Evolutionary conservation across 1,140 invertebrate genomes (phyloP).

Genomic region (Apolygus lucorum): DNA sequence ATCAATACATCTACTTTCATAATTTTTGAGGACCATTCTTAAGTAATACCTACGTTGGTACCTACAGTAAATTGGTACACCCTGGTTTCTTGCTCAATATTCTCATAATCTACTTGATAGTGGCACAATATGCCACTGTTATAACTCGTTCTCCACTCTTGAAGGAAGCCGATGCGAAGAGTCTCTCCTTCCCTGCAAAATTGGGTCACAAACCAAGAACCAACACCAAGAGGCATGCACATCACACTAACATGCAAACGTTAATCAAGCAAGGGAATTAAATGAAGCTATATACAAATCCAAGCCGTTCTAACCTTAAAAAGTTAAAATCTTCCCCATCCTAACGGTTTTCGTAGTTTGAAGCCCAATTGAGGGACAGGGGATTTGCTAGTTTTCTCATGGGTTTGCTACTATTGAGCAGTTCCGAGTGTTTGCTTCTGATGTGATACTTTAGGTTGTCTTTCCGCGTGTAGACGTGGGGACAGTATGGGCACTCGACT

Average conservation of each 20-base stretch:
- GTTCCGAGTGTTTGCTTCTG: constrained; percentile 26
- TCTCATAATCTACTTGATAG: too few species aligned
- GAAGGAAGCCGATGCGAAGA: too few species aligned
- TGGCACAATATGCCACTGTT: too few species aligned
- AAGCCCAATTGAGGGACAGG: background rate
- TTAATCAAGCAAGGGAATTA: constrained; percentile 7
- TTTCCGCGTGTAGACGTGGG: constrained; percentile 72
- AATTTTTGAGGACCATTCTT: too few species aligned
- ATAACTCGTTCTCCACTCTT: too few species aligned
- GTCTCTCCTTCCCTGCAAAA: background rate
- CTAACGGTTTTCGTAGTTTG: background rate
- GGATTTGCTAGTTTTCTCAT: background rate
- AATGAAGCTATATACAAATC: background rate
- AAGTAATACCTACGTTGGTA: too few species aligned
- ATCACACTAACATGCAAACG: background rate
- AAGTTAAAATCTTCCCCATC: background rate
- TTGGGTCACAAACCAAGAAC: background rate
- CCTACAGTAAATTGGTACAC: too few species aligned
- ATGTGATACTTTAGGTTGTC: constrained; percentile 45
- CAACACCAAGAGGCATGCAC: background rate
- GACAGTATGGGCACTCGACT: constrained; percentile 69
- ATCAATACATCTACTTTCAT: too few species aligned
- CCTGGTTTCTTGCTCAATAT: too few species aligned
- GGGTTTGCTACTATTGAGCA: background rate
- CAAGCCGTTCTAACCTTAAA: background rate